Evolutionary conservation across 2,888 invertebrate species (phyloP).

Genomic region (Gibbula magus): DNA sequence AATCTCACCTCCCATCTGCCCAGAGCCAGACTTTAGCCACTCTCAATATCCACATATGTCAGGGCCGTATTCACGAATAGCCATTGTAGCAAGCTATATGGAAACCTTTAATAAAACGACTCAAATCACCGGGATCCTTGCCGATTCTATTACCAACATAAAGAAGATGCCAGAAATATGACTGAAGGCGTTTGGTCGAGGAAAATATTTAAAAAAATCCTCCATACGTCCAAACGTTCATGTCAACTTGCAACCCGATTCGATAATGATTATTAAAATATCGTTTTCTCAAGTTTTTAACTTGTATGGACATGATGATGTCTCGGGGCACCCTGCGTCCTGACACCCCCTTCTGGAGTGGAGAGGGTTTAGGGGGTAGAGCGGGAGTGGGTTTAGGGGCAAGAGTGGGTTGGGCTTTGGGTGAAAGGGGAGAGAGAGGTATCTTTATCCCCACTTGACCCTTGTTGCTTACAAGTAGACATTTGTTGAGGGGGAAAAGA

Average conservation of each 20-base stretch:
- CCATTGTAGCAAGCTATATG: background rate
- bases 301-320: background rate
- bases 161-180: too few relatives aligned
- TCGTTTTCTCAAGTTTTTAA: background rate
- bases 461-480: background rate
- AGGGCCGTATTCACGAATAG: background rate
- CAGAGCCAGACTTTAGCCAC: background rate
- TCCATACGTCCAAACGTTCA: background rate
- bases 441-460: conserved; percentile 11
- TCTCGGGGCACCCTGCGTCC: background rate
- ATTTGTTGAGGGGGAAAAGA: background rate
- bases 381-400: background rate
- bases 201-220: background rate
- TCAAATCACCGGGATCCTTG: too few relatives aligned
- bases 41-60: background rate
- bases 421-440: background rate
- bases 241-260: background rate
- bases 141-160: too few relatives aligned
- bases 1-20: background rate
- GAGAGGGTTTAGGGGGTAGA: background rate
- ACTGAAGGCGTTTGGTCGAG: background rate
- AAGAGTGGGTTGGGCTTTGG: background rate
- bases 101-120: too few relatives aligned
- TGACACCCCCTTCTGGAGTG: conserved; percentile 9
- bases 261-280: background rate